Conservation (phyloP, 2,888 invertebrate genomes). For the Campopleginae sp. region DNA sequence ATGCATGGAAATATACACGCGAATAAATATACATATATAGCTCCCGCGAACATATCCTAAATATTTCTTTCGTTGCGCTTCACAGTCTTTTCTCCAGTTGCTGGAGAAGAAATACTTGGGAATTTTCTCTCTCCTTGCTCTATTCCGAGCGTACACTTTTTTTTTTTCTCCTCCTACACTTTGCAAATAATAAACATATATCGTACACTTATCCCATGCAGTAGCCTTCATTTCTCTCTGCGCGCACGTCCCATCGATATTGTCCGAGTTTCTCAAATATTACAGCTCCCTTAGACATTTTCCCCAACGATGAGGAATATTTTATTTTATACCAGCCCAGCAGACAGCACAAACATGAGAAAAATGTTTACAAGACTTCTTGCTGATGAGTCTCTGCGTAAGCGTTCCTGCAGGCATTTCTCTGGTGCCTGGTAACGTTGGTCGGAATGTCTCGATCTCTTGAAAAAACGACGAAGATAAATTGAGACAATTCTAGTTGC, state of each 20-base stretch:
- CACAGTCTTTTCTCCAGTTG: conserved; percentile 36
- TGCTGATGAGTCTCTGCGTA: neutral
- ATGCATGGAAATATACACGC: conserved; percentile 3
- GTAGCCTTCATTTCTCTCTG: conserved; percentile 37
- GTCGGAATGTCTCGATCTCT: neutral
- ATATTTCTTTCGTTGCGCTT: conserved; percentile 56
- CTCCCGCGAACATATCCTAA: conserved; percentile 22
- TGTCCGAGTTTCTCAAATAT: conserved; percentile 36
- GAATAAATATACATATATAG: conserved; percentile 29
- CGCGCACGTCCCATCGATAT: conserved; percentile 62
- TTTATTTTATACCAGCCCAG: conserved; percentile 35
- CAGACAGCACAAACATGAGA: conserved; percentile 6
- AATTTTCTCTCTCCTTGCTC: conserved; percentile 22
- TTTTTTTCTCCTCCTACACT: neutral
- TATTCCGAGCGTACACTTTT: conserved; percentile 26
- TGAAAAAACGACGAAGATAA: neutral
- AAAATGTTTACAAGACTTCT: neutral
- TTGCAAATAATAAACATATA: conserved; percentile 15
- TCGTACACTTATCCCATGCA: conserved; percentile 33
- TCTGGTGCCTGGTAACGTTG: neutral
- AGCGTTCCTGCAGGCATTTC: neutral
- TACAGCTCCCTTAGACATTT: conserved; percentile 16
- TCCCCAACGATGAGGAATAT: conserved; percentile 38
- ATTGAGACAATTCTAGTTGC: neutral
- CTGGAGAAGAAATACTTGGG: conserved; percentile 52